Percentiles rank a stretch among this genome's conserved stretches.
phyloP scores from a whole-genome alignment of 2,113 vertebrate genomes.

The Todiramphus saurophagus region DNA sequence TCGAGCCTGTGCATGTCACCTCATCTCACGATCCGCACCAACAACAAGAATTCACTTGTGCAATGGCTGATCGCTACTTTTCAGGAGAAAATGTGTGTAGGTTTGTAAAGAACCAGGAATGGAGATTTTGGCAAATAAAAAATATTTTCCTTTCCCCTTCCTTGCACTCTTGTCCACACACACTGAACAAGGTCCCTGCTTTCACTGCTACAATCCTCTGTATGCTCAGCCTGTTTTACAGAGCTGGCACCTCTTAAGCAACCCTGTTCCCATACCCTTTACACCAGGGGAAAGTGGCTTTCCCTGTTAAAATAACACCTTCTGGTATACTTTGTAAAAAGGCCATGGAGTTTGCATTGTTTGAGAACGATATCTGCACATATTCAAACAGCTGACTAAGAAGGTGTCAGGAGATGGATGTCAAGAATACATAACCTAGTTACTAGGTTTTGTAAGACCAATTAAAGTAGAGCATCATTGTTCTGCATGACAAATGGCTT shows the following conservation, averaged over 20 bases:
- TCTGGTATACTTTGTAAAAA: background rate
- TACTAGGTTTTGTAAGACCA: constrained; percentile 11
- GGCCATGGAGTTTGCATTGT: background rate
- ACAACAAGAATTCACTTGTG: background rate
- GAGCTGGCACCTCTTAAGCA: background rate
- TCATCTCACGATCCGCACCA: background rate
- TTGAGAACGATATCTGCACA: background rate
- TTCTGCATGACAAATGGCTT: constrained; percentile 43
- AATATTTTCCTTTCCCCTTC: background rate
- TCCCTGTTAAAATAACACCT: background rate
- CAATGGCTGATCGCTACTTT: background rate
- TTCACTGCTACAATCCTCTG: background rate
- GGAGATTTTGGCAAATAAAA: background rate
- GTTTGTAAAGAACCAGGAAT: background rate
- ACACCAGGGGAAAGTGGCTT: background rate
- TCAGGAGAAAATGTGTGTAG: background rate
- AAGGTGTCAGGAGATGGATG: background rate
- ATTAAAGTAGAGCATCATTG: background rate
- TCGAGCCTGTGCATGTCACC: rapidly evolving
- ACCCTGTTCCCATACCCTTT: background rate
- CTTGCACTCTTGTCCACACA: background rate
- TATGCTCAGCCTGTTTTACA: background rate
- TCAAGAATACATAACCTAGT: background rate
- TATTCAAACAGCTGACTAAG: background rate
- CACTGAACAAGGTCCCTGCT: background rate